These are phyloP conservation scores for Alectoris magna DNA, from an alignment of 2,797 vertebrate genomes.

Conservation along the genomic window DNA sequence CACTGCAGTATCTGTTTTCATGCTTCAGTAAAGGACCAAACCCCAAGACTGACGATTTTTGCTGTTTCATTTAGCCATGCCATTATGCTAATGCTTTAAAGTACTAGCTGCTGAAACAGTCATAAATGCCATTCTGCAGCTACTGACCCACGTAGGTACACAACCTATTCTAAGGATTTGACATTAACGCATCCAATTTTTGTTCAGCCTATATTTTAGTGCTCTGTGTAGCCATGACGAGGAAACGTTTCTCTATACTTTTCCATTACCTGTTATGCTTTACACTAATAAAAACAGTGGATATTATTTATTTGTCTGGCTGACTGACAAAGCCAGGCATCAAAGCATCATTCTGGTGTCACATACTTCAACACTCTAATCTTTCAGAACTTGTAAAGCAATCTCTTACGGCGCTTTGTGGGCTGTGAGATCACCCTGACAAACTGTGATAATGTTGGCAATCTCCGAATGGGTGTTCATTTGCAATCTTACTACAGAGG, in stretches of 20 bases:
- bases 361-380: conserved; percentile 70
- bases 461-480: conserved; percentile 72
- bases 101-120: neutral
- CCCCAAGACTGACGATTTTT: neutral
- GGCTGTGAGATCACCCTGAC: conserved; percentile 71
- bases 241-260: neutral
- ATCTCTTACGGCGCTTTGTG: conserved; percentile 56
- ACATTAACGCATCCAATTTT: conserved; percentile 2
- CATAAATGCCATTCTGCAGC: neutral
- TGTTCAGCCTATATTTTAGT: neutral
- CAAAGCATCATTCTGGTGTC: conserved; percentile 62
- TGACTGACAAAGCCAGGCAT: conserved; percentile 67
- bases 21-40: conserved; percentile 6
- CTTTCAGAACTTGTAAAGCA: conserved; percentile 70
- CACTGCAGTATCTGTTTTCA: neutral
- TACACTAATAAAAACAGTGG: conserved; percentile 47
- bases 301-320: conserved; percentile 64
- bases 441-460: conserved; percentile 74
- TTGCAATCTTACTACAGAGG: conserved; percentile 67
- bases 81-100: neutral
- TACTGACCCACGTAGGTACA: neutral
- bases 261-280: conserved; percentile 59
- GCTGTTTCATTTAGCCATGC: conserved; percentile 3
- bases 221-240: neutral
- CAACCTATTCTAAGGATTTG: neutral